Evolutionary conservation across 2,113 vertebrate species (phyloP).

Genomic region (Sander vitreus): DNA sequence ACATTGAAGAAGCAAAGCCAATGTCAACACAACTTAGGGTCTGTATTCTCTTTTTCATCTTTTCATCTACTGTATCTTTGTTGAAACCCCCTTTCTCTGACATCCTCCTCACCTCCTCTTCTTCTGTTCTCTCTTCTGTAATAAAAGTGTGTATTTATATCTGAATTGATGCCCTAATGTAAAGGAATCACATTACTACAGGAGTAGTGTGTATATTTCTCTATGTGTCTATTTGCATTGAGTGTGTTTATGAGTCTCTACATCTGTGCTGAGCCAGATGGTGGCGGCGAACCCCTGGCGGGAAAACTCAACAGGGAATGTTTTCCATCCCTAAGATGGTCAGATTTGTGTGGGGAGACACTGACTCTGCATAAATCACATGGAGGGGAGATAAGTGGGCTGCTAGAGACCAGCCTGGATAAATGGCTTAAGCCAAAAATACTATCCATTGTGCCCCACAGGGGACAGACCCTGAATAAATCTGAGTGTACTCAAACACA

Average conservation of each 20-base stretch:
- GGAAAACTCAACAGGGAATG: conserved; percentile 71
- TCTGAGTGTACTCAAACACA: conserved; percentile 35
- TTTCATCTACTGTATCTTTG: neutral
- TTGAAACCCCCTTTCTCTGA: conserved; percentile 4
- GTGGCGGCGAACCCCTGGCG: conserved; percentile 53
- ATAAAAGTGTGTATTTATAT: conserved; percentile 2
- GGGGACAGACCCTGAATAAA: conserved; percentile 55
- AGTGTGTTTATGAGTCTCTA: conserved; percentile 61
- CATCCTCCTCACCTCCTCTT: neutral
- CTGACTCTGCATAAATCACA: conserved; percentile 71
- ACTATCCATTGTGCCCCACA: conserved; percentile 36
- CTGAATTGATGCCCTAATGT: neutral
- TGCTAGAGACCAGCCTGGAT: conserved; percentile 59
- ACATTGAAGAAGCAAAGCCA: neutral
- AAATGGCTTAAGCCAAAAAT: conserved; percentile 42
- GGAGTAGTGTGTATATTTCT: conserved; percentile 23
- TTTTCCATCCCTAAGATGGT: conserved; percentile 86
- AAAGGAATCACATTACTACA: conserved; percentile 13
- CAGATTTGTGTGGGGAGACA: conserved; percentile 77
- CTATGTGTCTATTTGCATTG: conserved; percentile 46
- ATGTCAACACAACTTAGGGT: neutral
- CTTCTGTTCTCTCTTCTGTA: neutral
- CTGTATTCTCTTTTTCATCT: conserved; percentile 4
- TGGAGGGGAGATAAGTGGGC: conserved; percentile 67
- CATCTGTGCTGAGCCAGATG: conserved; percentile 60